Conservation (phyloP, 2,797 vertebrate genomes). For the Neosilurus mollespiculum region DNA sequence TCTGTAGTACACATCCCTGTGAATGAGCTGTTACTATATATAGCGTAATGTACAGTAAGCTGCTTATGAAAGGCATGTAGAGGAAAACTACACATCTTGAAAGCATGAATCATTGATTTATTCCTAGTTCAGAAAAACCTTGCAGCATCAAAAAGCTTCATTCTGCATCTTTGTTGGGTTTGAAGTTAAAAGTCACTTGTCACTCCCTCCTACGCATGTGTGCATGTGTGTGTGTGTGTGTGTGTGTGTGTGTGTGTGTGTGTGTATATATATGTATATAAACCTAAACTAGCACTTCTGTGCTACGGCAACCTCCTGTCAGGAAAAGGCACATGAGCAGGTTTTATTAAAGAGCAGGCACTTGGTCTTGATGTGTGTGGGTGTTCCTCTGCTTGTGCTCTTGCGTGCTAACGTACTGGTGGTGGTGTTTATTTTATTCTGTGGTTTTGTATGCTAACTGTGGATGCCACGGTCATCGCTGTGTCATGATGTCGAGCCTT, state of each 20-base stretch:
- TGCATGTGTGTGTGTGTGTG: no score
- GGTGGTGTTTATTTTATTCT: not conserved
- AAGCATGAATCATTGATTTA: not conserved
- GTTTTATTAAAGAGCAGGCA: not conserved
- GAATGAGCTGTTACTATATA: not conserved
- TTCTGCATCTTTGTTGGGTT: not conserved
- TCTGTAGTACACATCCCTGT: not conserved
- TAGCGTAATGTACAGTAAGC: no score
- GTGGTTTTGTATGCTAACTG: not conserved
- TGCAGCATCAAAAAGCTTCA: not conserved
- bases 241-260: not conserved
- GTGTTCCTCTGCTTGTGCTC: not conserved
- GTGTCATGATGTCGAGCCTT: constrained; percentile 3
- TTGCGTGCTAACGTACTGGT: not conserved
- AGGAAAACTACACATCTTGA: not conserved
- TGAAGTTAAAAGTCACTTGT: no score
- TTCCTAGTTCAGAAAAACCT: not conserved
- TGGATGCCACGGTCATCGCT: not conserved
- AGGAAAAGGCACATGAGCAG: not conserved
- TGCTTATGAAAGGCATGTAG: not conserved
- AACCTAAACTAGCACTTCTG: not conserved
- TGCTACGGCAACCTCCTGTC: not conserved
- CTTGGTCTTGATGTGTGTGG: not conserved
- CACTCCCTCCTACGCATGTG: not conserved
- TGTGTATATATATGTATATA: not conserved